These are phyloP conservation scores for Drosophila atripex DNA, from an alignment of 2,888 invertebrate genomes.

Conservation along the genomic window DNA sequence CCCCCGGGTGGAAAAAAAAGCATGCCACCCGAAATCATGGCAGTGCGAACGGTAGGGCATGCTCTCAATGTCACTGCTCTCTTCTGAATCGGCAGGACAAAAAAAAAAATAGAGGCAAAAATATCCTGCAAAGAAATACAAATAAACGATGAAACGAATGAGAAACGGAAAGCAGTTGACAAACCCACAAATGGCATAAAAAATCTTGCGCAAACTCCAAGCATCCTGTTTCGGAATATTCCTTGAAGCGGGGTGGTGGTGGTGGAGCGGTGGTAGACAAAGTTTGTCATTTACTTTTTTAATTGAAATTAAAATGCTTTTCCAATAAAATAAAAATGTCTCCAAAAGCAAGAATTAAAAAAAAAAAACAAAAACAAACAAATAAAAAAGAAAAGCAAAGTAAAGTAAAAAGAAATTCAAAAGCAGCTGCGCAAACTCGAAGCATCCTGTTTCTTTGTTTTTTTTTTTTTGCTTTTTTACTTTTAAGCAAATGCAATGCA, in stretches of 20 bases:
- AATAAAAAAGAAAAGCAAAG: constrained; percentile 31
- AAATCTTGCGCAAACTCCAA: constrained; percentile 9
- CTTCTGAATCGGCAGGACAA: constrained; percentile 64
- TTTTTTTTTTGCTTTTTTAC: constrained; percentile 12
- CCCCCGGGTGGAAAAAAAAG: constrained; percentile 59
- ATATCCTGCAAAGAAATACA: constrained; percentile 47
- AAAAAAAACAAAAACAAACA: constrained; percentile 33
- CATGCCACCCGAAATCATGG: neutral
- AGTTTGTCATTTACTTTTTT: constrained; percentile 77
- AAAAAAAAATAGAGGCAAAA: constrained; percentile 58
- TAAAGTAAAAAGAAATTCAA: constrained; percentile 24
- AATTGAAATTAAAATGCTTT: constrained; percentile 80
- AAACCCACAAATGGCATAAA: constrained; percentile 70
- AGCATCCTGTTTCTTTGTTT: constrained; percentile 1
- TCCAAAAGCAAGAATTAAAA: constrained; percentile 40
- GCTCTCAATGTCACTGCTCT: constrained; percentile 48
- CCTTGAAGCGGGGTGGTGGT: constrained; percentile 16
- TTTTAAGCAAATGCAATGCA: constrained; percentile 62
- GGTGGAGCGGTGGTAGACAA: neutral
- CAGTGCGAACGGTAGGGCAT: constrained; percentile 16
- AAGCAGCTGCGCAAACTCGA: constrained; percentile 70
- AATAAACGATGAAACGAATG: constrained; percentile 46
- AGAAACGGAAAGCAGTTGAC: constrained; percentile 70
- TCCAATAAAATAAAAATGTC: constrained; percentile 64
- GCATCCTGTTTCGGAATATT: constrained; percentile 13